phyloP scores from a whole-genome alignment of 2,888 invertebrate genomes.

The Melieria picta region DNA sequence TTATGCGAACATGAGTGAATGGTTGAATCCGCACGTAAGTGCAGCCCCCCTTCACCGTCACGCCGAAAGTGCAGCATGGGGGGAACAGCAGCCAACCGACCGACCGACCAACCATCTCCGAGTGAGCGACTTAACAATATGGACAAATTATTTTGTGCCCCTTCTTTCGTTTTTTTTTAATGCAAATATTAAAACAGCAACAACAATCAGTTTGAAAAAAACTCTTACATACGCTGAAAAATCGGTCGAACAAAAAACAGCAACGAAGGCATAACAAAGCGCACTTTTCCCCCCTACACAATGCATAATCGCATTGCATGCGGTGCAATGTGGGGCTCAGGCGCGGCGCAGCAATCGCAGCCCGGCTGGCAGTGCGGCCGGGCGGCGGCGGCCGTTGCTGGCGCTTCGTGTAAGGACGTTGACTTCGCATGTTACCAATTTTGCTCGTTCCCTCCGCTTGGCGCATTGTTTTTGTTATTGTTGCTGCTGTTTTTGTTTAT shows the following conservation, averaged over 20 bases:
- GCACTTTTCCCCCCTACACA: not conserved
- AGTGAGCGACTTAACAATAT: slow-evolving; percentile 37
- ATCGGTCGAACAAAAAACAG: slow-evolving; percentile 1
- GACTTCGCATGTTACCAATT: slow-evolving; percentile 7
- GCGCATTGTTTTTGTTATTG: not conserved
- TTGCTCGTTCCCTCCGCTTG: no score
- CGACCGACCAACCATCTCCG: slow-evolving; percentile 22
- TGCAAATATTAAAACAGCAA: not conserved
- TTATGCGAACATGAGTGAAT: slow-evolving; percentile 15
- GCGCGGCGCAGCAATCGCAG: not conserved
- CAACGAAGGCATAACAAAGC: slow-evolving; percentile 5
- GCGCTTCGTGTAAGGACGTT: slow-evolving; percentile 18
- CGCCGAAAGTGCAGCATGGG: no score
- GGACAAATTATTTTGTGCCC: slow-evolving; percentile 34
- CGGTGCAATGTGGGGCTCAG: slow-evolving; percentile 2
- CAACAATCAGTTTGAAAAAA: not conserved
- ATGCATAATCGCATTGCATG: not conserved
- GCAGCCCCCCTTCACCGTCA: no score
- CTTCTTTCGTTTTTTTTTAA: slow-evolving; percentile 5
- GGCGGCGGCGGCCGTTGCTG: slow-evolving; percentile 1
- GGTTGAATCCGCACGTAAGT: no score
- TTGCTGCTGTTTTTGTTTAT: not conserved
- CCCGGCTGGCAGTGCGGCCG: not conserved
- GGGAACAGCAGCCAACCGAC: not conserved
- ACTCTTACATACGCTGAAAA: slow-evolving; percentile 2